Evolutionary conservation across 2,888 invertebrate genomes (phyloP), one percentile per base, ranked within the genome.

Genomic region (Gortyna flavago): DNA sequence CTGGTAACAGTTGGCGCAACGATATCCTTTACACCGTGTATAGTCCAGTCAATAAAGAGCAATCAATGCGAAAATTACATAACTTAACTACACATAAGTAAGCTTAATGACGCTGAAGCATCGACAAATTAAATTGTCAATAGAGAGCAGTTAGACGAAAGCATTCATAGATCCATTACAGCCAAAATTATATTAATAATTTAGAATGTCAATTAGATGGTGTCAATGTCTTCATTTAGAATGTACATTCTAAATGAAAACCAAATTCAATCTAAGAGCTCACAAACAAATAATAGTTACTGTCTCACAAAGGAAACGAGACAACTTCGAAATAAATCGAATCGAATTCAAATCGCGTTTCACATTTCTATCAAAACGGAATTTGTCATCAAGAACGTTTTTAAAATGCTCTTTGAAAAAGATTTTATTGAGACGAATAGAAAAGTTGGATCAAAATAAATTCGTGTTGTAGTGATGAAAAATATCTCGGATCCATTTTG

Each of bases 331-430:
- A 84, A 87, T 87, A 81, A 87, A 81, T 81, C 75, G 69, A 82
- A 82, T 79, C 51, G 66, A 54, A 87, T 87, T 85, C 79, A 85
- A 79, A 84, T 83, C 70, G 68, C 80, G 77, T 74, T 81, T 79
- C 78, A 68, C 59, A 81, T 84, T 85, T 87, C 76, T 80, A 86
- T 84, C 79, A 80, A 84, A 83, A 76, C 72, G 77, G 74, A 87
- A 81, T 87, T 85, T 77, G 74, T 83, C 83, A 83, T 83, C 75
- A 66, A 72, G 64, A 78, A 86, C 75, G 68, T 71, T 81, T 81
- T 81, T 51, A 72, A 85, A 87, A 78, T 80, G 70, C 64, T 72
- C 48, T 82, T 84, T 77, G 77, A 48, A 79, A 80, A 72, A 71
- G 38, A 76, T 79, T 82, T 78, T 74, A 68, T 57, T 67, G 62